Evolutionary conservation across 2,888 invertebrate species (phyloP).

Genomic region (Euzophera pinguis): DNA sequence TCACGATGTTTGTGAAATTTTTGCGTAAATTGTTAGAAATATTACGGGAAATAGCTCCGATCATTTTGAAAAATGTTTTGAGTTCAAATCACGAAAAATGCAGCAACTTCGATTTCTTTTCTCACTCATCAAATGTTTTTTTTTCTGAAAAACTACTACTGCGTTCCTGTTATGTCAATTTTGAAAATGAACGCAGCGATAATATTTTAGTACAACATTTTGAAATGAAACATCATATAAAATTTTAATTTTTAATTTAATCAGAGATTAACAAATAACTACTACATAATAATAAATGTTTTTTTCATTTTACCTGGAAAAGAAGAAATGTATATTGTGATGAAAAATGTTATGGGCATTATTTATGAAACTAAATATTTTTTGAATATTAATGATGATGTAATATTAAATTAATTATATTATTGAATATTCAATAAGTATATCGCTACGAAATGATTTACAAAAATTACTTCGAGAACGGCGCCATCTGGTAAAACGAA

Average conservation of each 20-base stretch:
- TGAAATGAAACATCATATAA: constrained; percentile 29
- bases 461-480: too few species aligned
- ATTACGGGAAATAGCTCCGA: constrained; percentile 54
- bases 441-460: too few species aligned
- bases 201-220: not conserved
- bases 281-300: not conserved
- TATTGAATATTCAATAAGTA: too few species aligned
- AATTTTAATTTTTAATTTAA: not conserved
- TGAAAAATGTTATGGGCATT: too few species aligned
- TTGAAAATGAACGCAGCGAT: constrained; percentile 37
- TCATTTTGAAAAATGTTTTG: constrained; percentile 47
- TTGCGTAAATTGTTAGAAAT: constrained; percentile 61
- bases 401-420: too few species aligned
- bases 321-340: constrained; percentile 9
- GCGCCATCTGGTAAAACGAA: too few species aligned
- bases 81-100: constrained; percentile 25
- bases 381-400: too few species aligned
- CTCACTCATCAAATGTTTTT: constrained; percentile 17
- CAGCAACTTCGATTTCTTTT: constrained; percentile 35
- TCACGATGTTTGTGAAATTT: constrained; percentile 64
- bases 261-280: not conserved
- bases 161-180: constrained; percentile 13
- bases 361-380: too few species aligned
- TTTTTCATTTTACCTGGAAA: constrained; percentile 23
- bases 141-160: constrained; percentile 9